Evolutionary conservation across 2,888 invertebrate species (phyloP), one percentile per base, ranked within the genome.

Genomic region (Melinaea marsaeus): DNA sequence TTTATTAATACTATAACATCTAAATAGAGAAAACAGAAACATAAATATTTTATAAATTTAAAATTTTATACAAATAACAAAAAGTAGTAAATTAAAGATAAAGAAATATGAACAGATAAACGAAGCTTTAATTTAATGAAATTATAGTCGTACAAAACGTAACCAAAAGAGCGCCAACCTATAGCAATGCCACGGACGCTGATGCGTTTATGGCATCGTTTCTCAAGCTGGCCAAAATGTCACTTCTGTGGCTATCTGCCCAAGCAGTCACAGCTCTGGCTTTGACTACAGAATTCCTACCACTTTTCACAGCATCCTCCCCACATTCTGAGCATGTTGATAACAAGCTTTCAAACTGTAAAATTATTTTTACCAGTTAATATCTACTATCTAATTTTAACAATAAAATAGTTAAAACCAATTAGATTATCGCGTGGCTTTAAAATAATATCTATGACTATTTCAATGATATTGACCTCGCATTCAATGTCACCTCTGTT

Each of bases 281-380:
- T 37, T 71, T 70, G 0, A 42, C 66, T 42, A 88, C 57, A 0
- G 80, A 63, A 0, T 42, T 64, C 5, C 64, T 69, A 0, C 79
- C 86, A 3, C 76, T 75, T 4, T 69, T 64, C 48, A 78, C 74
- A 0, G 75, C 74, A 9, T 74, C 68, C 0, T 74, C 77, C 0
- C 74, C 76, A 64, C 88, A 88, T 47, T 79, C 75, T 0, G 65
- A 66, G 65, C 88, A 88, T 0, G 76, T 72, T 0, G 72, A 61
- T 42, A 90, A 69, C 82, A 84, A 88, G 0, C 67, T 34, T 64
- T 85, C 85, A 59, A 85, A 87, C 90, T 90, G 80, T 0, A 68
- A 74, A 56, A 2, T 7, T 48, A 48, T 13, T 13, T n/a, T 13
- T 48, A 48, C 5, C 4, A 6, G 7, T 2, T 13, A 48, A 22